These are phyloP conservation scores for Peromyscus aztecus DNA, from an alignment of 2,797 vertebrate species.

Conservation along the genomic window DNA sequence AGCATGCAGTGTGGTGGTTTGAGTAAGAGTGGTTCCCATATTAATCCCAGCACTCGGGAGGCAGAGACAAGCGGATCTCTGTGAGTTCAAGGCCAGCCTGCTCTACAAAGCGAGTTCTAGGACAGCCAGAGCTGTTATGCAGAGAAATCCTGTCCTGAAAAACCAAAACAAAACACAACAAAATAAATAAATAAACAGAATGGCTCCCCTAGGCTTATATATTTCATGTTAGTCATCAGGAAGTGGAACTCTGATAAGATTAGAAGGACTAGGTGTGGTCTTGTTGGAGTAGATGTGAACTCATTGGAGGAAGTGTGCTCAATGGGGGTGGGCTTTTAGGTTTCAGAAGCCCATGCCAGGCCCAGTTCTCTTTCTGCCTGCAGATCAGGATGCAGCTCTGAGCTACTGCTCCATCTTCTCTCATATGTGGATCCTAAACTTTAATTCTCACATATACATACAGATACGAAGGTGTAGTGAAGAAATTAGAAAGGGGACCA, in stretches of 20 bases:
- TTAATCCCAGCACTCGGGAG: neutral
- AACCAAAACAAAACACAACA: neutral
- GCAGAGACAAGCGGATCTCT: neutral
- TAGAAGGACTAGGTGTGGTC: neutral
- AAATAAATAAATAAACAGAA: neutral
- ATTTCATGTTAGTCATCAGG: neutral
- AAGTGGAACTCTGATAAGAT: no score
- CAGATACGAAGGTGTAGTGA: neutral
- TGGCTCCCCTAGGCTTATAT: neutral
- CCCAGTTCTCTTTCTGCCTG: neutral
- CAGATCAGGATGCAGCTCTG: neutral
- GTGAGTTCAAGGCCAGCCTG: neutral
- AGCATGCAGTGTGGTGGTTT: no score
- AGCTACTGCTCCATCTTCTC: neutral
- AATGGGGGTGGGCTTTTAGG: no score
- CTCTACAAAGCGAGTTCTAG: neutral
- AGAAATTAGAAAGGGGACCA: neutral
- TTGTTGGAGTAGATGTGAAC: neutral
- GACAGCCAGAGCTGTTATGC: neutral
- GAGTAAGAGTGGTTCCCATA: neutral
- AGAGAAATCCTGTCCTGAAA: neutral
- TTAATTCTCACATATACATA: neutral
- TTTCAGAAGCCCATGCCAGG: neutral
- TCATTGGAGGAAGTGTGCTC: neutral
- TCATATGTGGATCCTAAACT: neutral